phyloP scores from a whole-genome alignment of 2,888 invertebrate genomes.

The Eupithecia insigniata region DNA sequence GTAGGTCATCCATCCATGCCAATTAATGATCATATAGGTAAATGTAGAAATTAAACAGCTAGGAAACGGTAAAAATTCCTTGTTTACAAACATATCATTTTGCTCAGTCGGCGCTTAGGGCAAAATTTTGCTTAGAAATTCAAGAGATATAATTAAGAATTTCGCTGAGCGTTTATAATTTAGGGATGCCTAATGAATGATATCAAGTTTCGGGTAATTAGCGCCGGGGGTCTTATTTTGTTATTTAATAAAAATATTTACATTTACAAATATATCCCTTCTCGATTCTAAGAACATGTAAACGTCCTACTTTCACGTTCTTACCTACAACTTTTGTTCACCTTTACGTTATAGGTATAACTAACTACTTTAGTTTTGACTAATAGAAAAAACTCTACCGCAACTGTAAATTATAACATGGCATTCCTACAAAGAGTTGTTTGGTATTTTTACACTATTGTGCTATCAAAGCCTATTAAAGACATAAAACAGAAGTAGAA shows the following conservation, averaged over 20 bases:
- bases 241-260: constrained; percentile 64
- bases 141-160: constrained; percentile 84
- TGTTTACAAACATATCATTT: constrained; percentile 84
- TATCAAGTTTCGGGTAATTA: constrained; percentile 83
- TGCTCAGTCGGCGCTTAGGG: constrained; percentile 73
- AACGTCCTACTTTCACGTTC: not conserved
- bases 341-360: not conserved
- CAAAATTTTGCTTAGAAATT: constrained; percentile 83
- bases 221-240: constrained; percentile 76
- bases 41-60: constrained; percentile 61
- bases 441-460: not conserved
- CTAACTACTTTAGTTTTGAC: not conserved
- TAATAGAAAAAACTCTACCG: constrained; percentile 1
- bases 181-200: constrained; percentile 81
- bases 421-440: not conserved
- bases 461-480: not conserved
- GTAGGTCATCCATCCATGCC: not conserved
- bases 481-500: constrained; percentile 16
- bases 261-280: constrained; percentile 41
- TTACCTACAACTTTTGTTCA: not conserved
- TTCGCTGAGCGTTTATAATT: constrained; percentile 81
- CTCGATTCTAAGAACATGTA: constrained; percentile 22
- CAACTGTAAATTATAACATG: not conserved
- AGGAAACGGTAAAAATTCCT: constrained; percentile 73
- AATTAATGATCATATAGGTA: constrained; percentile 5